Evolutionary conservation across 2,113 vertebrate genomes (phyloP).

Genomic region (Micromys minutus): DNA sequence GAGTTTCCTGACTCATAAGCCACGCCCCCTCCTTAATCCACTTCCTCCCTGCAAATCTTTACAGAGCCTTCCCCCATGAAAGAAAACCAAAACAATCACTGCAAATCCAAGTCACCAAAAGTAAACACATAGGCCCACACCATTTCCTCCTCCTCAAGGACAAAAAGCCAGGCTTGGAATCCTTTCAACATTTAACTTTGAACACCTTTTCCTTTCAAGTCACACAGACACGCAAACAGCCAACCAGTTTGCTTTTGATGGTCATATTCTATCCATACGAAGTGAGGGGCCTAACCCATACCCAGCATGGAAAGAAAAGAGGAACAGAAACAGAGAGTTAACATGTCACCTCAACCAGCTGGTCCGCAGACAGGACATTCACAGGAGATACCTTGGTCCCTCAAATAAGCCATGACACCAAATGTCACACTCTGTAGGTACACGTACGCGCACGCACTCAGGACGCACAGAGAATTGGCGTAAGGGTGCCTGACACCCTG

Average conservation of each 20-base stretch:
- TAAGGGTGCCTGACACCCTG: neutral
- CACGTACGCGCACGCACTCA: neutral
- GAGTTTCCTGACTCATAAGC: neutral
- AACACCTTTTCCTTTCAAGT: neutral
- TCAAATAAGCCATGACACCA: neutral
- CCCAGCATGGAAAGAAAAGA: neutral
- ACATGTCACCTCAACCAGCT: neutral
- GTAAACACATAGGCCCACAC: neutral
- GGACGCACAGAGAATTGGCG: neutral
- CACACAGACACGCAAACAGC: neutral
- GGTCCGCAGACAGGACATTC: neutral
- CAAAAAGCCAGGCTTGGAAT: neutral
- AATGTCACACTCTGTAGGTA: neutral
- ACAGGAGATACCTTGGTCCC: neutral
- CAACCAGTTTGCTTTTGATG: neutral
- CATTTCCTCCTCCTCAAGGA: slow-evolving; percentile 17
- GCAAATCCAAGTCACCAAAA: slow-evolving; percentile 4
- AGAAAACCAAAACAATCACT: neutral
- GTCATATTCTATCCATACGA: neutral
- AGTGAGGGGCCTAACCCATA: neutral
- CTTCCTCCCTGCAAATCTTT: neutral
- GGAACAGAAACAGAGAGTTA: neutral
- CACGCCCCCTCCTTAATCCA: neutral
- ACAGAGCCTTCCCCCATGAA: neutral
- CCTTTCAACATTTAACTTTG: neutral